Percentiles rank a stretch among this genome's conserved stretches.
Evolutionary conservation across 2,113 vertebrate genomes (phyloP).

Genomic region (Mus pahari): DNA sequence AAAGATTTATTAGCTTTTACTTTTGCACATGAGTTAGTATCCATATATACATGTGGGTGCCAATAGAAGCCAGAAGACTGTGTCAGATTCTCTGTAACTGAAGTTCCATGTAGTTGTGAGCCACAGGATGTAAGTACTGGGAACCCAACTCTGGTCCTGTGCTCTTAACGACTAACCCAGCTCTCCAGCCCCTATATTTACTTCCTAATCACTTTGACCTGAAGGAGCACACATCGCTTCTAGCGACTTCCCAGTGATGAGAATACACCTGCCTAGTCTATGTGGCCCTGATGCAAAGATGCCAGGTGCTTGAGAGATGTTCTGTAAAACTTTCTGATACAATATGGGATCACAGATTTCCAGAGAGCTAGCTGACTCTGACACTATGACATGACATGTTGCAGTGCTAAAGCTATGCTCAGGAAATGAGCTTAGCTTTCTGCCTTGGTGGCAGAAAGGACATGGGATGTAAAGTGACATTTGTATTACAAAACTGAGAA

Average conservation of each 20-base stretch:
- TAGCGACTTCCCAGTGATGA: neutral
- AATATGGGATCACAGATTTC: neutral
- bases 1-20: neutral
- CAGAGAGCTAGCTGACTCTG: neutral
- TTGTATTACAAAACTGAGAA: no score
- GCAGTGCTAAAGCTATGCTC: neutral
- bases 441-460: neutral
- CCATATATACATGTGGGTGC: neutral
- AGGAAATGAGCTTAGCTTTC: neutral
- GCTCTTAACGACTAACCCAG: neutral
- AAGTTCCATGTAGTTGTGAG: neutral
- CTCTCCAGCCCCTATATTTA: neutral
- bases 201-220: neutral
- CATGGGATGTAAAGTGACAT: no score
- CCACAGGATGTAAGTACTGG: neutral
- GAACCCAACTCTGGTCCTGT: neutral
- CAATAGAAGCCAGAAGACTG: neutral
- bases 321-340: neutral
- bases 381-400: fast-evolving
- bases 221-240: neutral
- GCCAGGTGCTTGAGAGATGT: neutral
- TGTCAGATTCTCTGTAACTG: neutral
- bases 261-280: no score
- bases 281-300: no score
- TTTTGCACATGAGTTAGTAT: neutral